phyloP scores from a whole-genome alignment of 2,113 vertebrate species.

The Electrona antarctica region DNA sequence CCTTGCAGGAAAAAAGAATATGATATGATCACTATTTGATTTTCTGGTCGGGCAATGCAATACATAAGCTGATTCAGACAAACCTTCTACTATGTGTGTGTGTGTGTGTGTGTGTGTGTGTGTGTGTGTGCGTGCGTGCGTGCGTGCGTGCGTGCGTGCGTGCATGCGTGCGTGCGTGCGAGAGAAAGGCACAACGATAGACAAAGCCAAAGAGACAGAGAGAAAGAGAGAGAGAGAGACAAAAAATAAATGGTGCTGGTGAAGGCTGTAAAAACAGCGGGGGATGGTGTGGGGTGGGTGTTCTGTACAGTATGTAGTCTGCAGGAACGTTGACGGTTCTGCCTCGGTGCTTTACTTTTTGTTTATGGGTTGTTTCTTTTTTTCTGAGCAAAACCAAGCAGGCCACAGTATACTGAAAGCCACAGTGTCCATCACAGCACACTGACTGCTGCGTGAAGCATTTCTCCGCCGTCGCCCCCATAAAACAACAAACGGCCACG shows the following conservation, averaged over 20 bases:
- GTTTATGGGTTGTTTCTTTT: slow-evolving; percentile 14
- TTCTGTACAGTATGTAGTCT: not conserved
- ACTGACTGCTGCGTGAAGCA: slow-evolving; percentile 7
- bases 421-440: slow-evolving; percentile 50
- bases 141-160: not conserved
- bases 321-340: slow-evolving; percentile 18
- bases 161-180: not conserved
- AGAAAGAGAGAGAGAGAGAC: slow-evolving; percentile 2
- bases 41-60: not conserved
- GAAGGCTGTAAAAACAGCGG: not conserved
- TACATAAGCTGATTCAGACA: not conserved
- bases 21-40: too few species aligned
- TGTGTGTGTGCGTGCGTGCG: not conserved
- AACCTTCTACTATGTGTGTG: slow-evolving; percentile 3
- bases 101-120: not conserved
- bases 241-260: not conserved
- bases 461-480: slow-evolving; percentile 36
- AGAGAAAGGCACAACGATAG: not conserved
- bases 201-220: not conserved
- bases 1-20: too few species aligned
- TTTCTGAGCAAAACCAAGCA: slow-evolving; percentile 25
- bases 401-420: slow-evolving; percentile 44
- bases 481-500: slow-evolving; percentile 25
- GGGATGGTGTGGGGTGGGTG: too few species aligned
- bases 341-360: slow-evolving; percentile 27